Conservation (phyloP, 2,888 invertebrate genomes). For the Zonitis immaculata region DNA sequence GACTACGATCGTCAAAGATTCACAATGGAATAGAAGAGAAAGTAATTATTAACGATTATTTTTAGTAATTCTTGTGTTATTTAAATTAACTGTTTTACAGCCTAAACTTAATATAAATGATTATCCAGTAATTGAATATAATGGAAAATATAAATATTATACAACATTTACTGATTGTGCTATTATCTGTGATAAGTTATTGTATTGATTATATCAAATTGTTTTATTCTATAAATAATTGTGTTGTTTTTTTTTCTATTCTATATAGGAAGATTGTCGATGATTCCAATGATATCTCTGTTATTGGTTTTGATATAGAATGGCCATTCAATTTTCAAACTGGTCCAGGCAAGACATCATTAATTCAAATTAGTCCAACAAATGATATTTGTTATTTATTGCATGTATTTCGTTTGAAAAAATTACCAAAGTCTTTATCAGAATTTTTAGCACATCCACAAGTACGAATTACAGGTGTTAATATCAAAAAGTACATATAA, state of each 20-base stretch:
- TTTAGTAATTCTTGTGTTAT: background rate
- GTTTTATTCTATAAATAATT: background rate
- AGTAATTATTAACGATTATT: background rate
- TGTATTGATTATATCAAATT: constrained; percentile 39
- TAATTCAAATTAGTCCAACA: constrained; percentile 60
- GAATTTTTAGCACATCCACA: constrained; percentile 55
- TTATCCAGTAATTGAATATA: constrained; percentile 33
- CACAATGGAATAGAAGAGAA: too few species aligned
- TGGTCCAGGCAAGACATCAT: constrained; percentile 56
- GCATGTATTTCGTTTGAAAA: constrained; percentile 54
- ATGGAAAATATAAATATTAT: constrained; percentile 41
- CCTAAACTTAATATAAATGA: background rate
- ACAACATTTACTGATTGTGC: constrained; percentile 50
- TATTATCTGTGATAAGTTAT: constrained; percentile 47
- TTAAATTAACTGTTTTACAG: too few species aligned
- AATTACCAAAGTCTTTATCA: constrained; percentile 54
- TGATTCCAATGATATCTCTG: constrained; percentile 40
- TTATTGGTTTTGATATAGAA: constrained; percentile 63
- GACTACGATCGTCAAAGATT: too few species aligned
- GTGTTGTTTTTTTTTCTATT: constrained; percentile 14
- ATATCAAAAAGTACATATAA: constrained; percentile 55
- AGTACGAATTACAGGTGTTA: constrained; percentile 58
- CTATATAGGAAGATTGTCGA: constrained; percentile 46
- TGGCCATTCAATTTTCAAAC: constrained; percentile 61
- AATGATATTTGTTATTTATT: constrained; percentile 56